Evolutionary conservation across 2,113 vertebrate genomes (phyloP).

Genomic region (Bucco capensis): DNA sequence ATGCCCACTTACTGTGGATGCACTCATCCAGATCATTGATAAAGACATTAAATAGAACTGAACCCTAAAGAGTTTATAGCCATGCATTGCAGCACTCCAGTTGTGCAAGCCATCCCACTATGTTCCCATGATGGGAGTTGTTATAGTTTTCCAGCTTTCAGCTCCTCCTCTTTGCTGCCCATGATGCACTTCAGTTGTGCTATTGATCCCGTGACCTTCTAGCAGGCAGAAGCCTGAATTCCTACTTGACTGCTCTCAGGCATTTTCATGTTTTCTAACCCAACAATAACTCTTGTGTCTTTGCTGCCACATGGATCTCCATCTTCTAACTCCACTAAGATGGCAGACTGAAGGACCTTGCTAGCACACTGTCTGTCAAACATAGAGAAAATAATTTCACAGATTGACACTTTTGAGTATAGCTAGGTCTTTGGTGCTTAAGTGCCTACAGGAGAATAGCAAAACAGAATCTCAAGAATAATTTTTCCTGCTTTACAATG

Average conservation of each 20-base stretch:
- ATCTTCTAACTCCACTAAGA: not conserved
- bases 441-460: constrained; percentile 1
- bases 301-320: not conserved
- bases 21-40: not conserved
- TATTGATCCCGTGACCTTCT: not conserved
- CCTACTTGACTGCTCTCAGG: not conserved
- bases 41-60: not conserved
- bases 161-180: not conserved
- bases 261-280: not conserved
- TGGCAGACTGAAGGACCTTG: not conserved
- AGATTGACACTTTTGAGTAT: not conserved
- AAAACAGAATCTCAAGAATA: not conserved
- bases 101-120: not conserved
- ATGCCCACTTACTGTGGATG: not conserved
- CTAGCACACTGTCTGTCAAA: not conserved
- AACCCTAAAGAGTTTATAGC: not conserved
- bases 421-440: not conserved
- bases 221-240: not conserved
- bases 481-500: not conserved
- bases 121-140: not conserved
- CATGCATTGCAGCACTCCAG: not conserved
- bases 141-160: not conserved
- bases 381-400: not conserved
- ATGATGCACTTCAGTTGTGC: not conserved
- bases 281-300: not conserved